phyloP scores from a whole-genome alignment of 2,113 vertebrate species.

The Phalacrocorax brasilianus region DNA sequence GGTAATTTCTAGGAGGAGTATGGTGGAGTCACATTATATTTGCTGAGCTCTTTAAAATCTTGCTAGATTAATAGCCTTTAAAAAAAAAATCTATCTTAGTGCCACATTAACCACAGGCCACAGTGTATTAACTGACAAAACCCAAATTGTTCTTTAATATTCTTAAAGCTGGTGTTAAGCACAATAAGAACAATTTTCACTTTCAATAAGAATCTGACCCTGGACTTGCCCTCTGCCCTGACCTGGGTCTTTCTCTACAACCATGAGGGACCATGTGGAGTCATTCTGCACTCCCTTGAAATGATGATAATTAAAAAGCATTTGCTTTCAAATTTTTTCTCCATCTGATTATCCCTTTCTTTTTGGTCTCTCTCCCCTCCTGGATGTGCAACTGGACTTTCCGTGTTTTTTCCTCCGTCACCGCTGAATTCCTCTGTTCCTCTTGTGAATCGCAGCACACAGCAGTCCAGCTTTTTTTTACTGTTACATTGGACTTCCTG shows the following conservation, averaged over 20 bases:
- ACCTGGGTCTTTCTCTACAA: constrained; percentile 63
- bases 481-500: neutral
- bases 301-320: constrained; percentile 61
- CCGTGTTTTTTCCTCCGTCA: neutral
- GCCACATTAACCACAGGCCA: constrained; percentile 63
- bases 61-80: constrained; percentile 31
- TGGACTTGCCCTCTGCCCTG: constrained; percentile 68
- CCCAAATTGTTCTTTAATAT: constrained; percentile 73
- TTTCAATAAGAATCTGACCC: constrained; percentile 73
- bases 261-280: constrained; percentile 62
- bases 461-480: neutral
- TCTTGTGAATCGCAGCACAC: neutral
- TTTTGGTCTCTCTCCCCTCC: neutral
- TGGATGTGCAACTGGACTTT: neutral
- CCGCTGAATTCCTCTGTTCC: neutral
- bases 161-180: constrained; percentile 74
- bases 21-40: neutral
- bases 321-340: constrained; percentile 57
- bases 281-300: constrained; percentile 41
- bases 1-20: constrained; percentile 9
- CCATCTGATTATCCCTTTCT: constrained; percentile 5
- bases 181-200: constrained; percentile 70
- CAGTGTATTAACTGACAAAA: constrained; percentile 69
- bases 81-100: constrained; percentile 17
- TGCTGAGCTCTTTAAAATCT: constrained; percentile 45